Conservation (phyloP, 2,797 vertebrate species). For the Cirrhinus molitorella region DNA sequence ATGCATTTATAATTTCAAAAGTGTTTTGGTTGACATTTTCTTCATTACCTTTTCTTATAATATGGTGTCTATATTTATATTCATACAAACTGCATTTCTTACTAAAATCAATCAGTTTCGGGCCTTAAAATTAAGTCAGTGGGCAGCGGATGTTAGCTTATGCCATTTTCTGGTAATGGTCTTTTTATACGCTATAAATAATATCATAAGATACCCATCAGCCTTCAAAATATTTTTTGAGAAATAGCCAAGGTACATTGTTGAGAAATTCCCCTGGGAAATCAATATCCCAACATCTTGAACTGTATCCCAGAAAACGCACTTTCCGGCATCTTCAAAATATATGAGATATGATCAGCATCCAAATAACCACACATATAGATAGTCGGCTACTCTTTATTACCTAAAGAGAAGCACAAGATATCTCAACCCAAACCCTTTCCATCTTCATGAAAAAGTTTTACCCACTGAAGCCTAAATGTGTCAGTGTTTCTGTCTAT, state of each 20-base stretch:
- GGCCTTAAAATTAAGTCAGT: background rate
- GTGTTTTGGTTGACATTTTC: background rate
- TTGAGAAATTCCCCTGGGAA: constrained; percentile 20
- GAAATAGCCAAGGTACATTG: constrained; percentile 25
- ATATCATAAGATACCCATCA: constrained; percentile 18
- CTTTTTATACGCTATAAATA: constrained; percentile 22
- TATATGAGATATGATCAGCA: constrained; percentile 19
- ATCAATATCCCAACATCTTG: constrained; percentile 30
- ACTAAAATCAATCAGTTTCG: background rate
- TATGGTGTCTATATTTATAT: background rate
- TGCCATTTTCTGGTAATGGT: constrained; percentile 9
- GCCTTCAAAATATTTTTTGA: constrained; percentile 21
- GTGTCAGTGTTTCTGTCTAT: background rate
- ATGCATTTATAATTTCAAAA: background rate
- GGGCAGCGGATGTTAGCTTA: background rate
- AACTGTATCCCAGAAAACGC: constrained; percentile 29
- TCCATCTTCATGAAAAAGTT: background rate
- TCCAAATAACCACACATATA: constrained; percentile 8
- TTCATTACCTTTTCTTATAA: background rate
- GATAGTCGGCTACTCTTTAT: background rate
- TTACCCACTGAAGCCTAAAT: background rate
- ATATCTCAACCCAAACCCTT: background rate
- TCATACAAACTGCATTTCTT: background rate
- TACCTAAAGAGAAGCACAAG: background rate
- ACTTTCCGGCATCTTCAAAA: constrained; percentile 5